These are phyloP conservation scores for Falco rusticolus DNA, from an alignment of 2,797 vertebrate genomes.

Conservation along the genomic window DNA sequence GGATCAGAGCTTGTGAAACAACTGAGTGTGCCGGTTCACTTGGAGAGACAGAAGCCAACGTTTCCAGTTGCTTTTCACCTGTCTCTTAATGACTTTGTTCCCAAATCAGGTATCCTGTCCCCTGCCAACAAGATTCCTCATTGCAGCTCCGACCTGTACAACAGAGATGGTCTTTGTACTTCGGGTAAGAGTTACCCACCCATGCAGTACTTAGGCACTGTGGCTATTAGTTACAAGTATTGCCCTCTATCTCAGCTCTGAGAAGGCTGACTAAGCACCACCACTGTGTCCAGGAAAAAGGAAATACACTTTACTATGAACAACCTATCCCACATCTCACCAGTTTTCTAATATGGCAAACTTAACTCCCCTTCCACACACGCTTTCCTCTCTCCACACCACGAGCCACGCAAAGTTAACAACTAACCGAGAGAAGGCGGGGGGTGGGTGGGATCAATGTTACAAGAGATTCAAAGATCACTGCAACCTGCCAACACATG, in stretches of 20 bases:
- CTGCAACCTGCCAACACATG: background rate
- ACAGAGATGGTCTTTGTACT: background rate
- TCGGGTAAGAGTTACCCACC: background rate
- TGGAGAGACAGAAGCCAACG: background rate
- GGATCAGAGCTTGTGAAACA: background rate
- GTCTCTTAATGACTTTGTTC: background rate
- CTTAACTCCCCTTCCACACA: background rate
- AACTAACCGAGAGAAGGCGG: background rate
- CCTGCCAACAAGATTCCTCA: background rate
- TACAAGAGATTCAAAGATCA: conserved; percentile 10
- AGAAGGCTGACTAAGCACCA: background rate
- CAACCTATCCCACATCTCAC: background rate
- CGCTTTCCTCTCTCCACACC: background rate
- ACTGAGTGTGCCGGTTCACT: background rate
- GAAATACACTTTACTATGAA: background rate
- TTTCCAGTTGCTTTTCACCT: background rate
- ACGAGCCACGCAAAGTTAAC: background rate
- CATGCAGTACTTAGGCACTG: background rate
- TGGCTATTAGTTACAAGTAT: background rate
- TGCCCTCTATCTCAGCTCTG: background rate
- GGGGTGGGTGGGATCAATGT: background rate
- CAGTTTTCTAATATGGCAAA: background rate
- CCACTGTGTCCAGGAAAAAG: background rate
- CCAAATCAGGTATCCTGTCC: background rate
- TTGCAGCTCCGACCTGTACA: background rate